phyloP scores from a whole-genome alignment of 53 echinoderm and acorn worm genomes.

The Stichopus horrens region DNA sequence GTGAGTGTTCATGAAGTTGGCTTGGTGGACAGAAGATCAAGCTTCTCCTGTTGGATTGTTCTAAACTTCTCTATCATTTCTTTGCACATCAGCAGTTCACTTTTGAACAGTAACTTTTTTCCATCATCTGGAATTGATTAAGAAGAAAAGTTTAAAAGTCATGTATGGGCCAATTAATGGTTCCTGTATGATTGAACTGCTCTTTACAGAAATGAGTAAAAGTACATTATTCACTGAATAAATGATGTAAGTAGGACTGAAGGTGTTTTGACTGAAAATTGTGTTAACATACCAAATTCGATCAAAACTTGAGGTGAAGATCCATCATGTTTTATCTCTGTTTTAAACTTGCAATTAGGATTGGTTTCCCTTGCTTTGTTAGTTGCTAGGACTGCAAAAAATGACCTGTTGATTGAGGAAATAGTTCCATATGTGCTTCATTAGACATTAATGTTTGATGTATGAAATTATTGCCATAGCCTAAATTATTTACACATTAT shows the following conservation, averaged over 20 bases:
- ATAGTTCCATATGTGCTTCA: too few species aligned
- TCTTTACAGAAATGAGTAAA: too few species aligned
- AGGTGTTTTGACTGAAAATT: too few species aligned
- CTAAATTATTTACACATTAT: background rate
- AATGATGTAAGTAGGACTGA: background rate
- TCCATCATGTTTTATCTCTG: slow-evolving; percentile 69
- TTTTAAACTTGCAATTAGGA: slow-evolving; percentile 64
- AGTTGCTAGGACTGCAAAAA: slow-evolving; percentile 59
- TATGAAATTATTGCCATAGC: background rate
- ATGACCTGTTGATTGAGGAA: slow-evolving; percentile 50
- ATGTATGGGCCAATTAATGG: too few species aligned
- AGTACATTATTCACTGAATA: background rate
- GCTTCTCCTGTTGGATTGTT: background rate
- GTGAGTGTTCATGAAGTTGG: background rate
- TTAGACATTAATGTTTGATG: too few species aligned
- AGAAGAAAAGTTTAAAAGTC: too few species aligned
- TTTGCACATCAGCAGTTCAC: slow-evolving; percentile 45
- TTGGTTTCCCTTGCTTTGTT: slow-evolving; percentile 64
- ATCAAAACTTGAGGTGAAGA: slow-evolving; percentile 60
- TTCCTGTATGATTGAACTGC: too few species aligned
- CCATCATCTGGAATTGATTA: slow-evolving; percentile 52
- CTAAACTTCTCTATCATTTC: slow-evolving; percentile 47
- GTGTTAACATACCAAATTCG: slow-evolving; percentile 61
- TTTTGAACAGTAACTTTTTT: slow-evolving; percentile 63
- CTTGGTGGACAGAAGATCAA: background rate